Evolutionary conservation across 2,888 invertebrate species (phyloP).

Genomic region (Andrena trimmerana): DNA sequence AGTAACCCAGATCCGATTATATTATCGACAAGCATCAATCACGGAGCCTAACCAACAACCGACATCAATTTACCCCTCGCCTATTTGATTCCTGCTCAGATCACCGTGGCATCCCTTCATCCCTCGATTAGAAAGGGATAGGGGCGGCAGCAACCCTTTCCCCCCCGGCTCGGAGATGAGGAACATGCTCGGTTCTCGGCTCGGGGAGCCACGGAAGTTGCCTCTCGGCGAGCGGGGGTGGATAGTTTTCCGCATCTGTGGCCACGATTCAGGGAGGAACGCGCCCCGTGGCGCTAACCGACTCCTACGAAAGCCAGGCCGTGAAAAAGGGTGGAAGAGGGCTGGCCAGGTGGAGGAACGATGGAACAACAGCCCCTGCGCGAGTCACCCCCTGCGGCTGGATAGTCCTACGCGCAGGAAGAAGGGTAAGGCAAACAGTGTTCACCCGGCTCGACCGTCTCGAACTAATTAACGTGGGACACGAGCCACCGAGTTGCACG

Average conservation of each 20-base stretch:
- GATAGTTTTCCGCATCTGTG: conserved; percentile 80
- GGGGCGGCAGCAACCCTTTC: conserved; percentile 26
- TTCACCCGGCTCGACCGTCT: conserved; percentile 76
- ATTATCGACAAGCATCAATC: conserved; percentile 43
- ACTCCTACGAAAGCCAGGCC: conserved; percentile 4
- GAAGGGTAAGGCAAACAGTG: conserved; percentile 80
- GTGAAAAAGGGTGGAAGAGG: conserved; percentile 13
- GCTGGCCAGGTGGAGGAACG: conserved; percentile 32
- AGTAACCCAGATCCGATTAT: conserved; percentile 21
- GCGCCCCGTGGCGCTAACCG: conserved; percentile 63
- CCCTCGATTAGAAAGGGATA: conserved; percentile 52
- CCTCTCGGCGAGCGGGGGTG: conserved; percentile 24
- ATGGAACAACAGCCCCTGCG: conserved; percentile 78
- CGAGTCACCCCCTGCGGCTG: conserved; percentile 73
- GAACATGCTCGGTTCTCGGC: conserved; percentile 24
- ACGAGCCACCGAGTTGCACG: conserved; percentile 42
- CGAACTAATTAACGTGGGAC: conserved; percentile 82
- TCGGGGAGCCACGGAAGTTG: conserved; percentile 33
- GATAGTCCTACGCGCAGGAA: conserved; percentile 63
- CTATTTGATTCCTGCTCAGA: conserved; percentile 53
- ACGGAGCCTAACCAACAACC: conserved; percentile 19
- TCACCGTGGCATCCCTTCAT: conserved; percentile 54
- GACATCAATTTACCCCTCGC: conserved; percentile 33
- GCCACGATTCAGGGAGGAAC: conserved; percentile 64
- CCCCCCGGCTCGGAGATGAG: conserved; percentile 15